Percentiles rank a stretch among this genome's conserved stretches.
Evolutionary conservation across 2,888 invertebrate genomes (phyloP).

Genomic region (Agrochola circellaris): DNA sequence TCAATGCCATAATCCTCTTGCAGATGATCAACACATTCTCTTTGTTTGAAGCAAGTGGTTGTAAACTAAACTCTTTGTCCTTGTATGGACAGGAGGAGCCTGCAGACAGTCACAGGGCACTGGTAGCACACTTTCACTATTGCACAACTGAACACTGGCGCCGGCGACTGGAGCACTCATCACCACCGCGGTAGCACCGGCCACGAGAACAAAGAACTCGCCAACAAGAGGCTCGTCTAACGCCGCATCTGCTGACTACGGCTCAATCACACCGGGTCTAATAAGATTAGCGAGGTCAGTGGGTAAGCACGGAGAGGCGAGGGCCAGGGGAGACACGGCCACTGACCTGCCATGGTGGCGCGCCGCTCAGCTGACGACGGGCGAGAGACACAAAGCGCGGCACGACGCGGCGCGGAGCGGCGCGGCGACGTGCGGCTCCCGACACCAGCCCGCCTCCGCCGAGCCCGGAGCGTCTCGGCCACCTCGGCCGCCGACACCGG

Average conservation of each 20-base stretch:
- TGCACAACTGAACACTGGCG: slow-evolving; percentile 69
- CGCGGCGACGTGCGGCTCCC: slow-evolving; percentile 63
- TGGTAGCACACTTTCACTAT: slow-evolving; percentile 75
- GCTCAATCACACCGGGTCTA: slow-evolving; percentile 43
- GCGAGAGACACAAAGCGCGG: slow-evolving; percentile 66
- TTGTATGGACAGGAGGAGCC: slow-evolving; percentile 49
- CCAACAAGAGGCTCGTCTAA: slow-evolving; percentile 43
- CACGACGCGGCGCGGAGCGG: slow-evolving; percentile 61
- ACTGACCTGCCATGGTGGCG: slow-evolving; percentile 79
- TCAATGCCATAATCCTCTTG: slow-evolving; percentile 10
- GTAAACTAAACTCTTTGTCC: slow-evolving; percentile 70
- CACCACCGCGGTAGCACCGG: slow-evolving; percentile 42
- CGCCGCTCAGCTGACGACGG: slow-evolving; percentile 77
- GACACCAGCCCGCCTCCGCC: slow-evolving; percentile 61
- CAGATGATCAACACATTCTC: slow-evolving; percentile 26
- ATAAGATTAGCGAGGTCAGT: slow-evolving; percentile 66
- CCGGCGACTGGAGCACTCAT: slow-evolving; percentile 43
- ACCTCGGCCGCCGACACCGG: slow-evolving; percentile 79
- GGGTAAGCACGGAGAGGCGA: slow-evolving; percentile 66
- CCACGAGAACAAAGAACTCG: slow-evolving; percentile 75
- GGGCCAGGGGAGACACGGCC: slow-evolving; percentile 73
- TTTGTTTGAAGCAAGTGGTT: slow-evolving; percentile 54
- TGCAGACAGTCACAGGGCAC: slow-evolving; percentile 63
- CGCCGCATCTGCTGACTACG: slow-evolving; percentile 33
- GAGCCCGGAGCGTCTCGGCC: slow-evolving; percentile 74